phyloP scores from a whole-genome alignment of 2,113 vertebrate genomes.

The Helogale parvula region DNA sequence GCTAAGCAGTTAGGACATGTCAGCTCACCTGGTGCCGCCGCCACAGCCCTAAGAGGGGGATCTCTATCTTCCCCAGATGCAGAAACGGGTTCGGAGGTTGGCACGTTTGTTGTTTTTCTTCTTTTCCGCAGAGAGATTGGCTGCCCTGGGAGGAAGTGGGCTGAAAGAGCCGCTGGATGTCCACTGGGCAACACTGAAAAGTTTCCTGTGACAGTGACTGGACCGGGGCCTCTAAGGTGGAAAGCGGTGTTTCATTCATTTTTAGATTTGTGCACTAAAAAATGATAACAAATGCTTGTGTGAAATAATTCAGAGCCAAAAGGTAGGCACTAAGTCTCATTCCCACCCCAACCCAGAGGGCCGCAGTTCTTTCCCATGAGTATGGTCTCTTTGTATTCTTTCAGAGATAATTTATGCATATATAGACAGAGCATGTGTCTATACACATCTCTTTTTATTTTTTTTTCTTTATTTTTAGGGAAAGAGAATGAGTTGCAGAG shows the following conservation, averaged over 20 bases:
- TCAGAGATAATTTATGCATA: background rate
- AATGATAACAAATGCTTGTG: background rate
- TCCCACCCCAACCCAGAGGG: background rate
- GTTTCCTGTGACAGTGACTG: background rate
- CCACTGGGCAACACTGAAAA: background rate
- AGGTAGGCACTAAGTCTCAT: background rate
- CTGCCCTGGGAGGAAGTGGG: background rate
- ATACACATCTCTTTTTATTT: background rate
- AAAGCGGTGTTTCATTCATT: background rate
- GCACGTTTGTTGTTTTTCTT: background rate
- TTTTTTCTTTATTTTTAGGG: background rate
- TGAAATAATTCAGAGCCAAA: background rate
- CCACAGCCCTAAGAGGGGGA: background rate
- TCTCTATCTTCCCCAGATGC: background rate
- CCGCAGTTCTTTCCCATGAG: background rate
- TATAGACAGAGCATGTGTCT: background rate
- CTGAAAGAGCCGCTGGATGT: background rate
- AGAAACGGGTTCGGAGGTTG: background rate
- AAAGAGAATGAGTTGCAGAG: too few species aligned
- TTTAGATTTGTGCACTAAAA: background rate
- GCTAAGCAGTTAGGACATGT: background rate
- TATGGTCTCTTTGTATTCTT: background rate
- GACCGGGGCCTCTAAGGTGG: background rate
- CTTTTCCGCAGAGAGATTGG: background rate
- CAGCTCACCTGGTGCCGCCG: rapidly evolving